Percentiles rank a stretch among this genome's conserved stretches.
Evolutionary conservation across 2,888 invertebrate genomes (phyloP).

Genomic region (Spilarctia lutea): DNA sequence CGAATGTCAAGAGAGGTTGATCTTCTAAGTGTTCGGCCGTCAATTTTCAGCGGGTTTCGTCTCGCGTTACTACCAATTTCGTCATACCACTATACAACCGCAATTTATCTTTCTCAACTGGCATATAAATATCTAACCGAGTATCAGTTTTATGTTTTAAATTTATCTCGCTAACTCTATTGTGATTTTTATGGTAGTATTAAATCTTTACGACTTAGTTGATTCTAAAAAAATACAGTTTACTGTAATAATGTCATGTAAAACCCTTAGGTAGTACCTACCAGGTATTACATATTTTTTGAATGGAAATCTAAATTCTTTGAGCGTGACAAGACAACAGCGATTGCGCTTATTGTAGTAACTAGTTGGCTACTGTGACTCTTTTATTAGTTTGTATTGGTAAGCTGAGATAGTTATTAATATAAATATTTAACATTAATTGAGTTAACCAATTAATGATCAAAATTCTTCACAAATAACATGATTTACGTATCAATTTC

Average conservation of each 20-base stretch:
- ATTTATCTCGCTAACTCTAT: constrained; percentile 58
- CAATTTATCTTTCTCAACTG: constrained; percentile 62
- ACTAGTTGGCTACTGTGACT: no score
- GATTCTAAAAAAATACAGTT: not conserved
- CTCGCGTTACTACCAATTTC: constrained; percentile 58
- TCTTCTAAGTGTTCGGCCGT: constrained; percentile 53
- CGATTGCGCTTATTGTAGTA: not conserved
- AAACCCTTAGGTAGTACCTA: constrained; percentile 8
- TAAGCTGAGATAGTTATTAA: not conserved
- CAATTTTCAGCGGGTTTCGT: constrained; percentile 59
- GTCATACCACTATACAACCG: constrained; percentile 58
- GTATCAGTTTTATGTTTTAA: constrained; percentile 61
- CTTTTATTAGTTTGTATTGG: no score
- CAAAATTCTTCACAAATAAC: constrained; percentile 11
- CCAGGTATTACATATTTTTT: not conserved
- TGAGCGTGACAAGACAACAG: not conserved
- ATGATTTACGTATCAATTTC: constrained; percentile 21
- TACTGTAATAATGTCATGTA: not conserved
- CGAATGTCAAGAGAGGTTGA: constrained; percentile 55
- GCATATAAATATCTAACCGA: constrained; percentile 47
- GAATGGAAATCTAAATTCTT: not conserved
- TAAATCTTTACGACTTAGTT: constrained; percentile 49
- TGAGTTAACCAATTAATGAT: not conserved
- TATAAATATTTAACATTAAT: not conserved
- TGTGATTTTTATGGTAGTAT: constrained; percentile 55